Evolutionary conservation across 2,797 vertebrate genomes (phyloP).

Genomic region (Ctenosaura bakeri): DNA sequence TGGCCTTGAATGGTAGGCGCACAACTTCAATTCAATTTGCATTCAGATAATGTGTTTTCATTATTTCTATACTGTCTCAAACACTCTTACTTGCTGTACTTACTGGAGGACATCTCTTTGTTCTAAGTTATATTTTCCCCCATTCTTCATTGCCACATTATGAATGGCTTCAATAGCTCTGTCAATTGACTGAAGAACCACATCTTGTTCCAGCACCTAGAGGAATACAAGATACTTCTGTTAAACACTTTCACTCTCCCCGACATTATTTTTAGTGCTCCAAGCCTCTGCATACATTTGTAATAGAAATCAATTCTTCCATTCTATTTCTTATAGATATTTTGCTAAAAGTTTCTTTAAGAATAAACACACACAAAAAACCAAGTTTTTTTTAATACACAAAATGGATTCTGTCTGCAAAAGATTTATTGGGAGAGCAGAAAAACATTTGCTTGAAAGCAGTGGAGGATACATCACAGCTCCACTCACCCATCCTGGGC

Average conservation of each 20-base stretch:
- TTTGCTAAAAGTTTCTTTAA: conserved; percentile 12
- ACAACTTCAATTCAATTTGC: neutral
- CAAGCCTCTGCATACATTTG: rapidly evolving
- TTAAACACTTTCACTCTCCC: neutral
- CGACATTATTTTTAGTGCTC: neutral
- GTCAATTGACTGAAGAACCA: conserved; percentile 96
- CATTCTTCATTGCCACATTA: conserved; percentile 95
- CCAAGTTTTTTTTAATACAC: neutral
- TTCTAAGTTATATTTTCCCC: conserved; percentile 97
- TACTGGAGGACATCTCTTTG: conserved; percentile 97
- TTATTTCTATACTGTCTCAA: neutral
- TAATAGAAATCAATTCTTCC: conserved; percentile 12
- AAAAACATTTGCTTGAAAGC: conserved; percentile 40
- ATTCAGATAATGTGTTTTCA: neutral
- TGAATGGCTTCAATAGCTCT: conserved; percentile 97
- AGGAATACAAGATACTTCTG: neutral
- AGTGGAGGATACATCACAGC: neutral
- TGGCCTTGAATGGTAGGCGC: neutral
- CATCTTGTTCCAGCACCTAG: conserved; percentile 92
- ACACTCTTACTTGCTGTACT: conserved; percentile 72
- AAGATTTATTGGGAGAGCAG: neutral
- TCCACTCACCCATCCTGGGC: conserved; percentile 9
- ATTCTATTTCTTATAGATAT: conserved; percentile 26
- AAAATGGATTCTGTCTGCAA: neutral
- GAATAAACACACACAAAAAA: conserved; percentile 1